A percentile compares a stretch with the other conserved stretches of the same genome.
These are phyloP conservation scores for Pipistrellus kuhlii DNA, from an alignment of 2,797 vertebrate species.

Conservation along the genomic window DNA sequence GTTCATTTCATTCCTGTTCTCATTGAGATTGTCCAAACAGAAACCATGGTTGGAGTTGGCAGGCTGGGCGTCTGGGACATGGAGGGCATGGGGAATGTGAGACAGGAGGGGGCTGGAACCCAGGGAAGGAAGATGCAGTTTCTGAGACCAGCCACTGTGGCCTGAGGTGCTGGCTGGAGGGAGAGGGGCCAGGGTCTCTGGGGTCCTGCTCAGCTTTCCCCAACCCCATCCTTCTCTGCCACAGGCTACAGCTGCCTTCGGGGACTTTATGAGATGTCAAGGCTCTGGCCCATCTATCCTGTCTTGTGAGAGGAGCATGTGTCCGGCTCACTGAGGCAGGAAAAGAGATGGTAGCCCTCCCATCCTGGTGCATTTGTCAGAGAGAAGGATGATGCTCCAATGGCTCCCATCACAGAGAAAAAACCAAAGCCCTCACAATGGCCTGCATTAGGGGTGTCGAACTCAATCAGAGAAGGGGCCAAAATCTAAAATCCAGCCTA, in stretches of 20 bases:
- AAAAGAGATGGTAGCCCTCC: neutral
- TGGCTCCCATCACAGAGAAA: neutral
- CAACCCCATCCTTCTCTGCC: fast-evolving
- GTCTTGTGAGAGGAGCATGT: neutral
- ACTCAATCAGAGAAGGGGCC: too few species aligned
- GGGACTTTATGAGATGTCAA: neutral
- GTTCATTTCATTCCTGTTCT: neutral
- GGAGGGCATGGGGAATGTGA: neutral
- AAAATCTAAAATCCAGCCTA: too few species aligned
- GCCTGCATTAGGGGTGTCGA: too few species aligned
- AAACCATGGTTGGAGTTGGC: neutral
- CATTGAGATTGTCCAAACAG: neutral
- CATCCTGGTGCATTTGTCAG: neutral
- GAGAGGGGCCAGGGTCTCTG: neutral
- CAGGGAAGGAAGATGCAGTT: neutral
- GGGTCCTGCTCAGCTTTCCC: neutral
- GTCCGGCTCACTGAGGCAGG: neutral
- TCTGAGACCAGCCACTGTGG: neutral
- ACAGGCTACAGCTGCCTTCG: neutral
- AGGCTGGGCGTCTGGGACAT: neutral
- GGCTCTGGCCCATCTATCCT: neutral
- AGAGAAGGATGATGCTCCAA: neutral
- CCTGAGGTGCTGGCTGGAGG: too few species aligned
- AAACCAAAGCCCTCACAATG: neutral
- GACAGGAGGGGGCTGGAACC: neutral